A percentile compares a stretch with the other conserved stretches of the same genome.
Evolutionary conservation across 2,888 invertebrate species (phyloP).

Genomic region (Leptinotarsa peninsularis): DNA sequence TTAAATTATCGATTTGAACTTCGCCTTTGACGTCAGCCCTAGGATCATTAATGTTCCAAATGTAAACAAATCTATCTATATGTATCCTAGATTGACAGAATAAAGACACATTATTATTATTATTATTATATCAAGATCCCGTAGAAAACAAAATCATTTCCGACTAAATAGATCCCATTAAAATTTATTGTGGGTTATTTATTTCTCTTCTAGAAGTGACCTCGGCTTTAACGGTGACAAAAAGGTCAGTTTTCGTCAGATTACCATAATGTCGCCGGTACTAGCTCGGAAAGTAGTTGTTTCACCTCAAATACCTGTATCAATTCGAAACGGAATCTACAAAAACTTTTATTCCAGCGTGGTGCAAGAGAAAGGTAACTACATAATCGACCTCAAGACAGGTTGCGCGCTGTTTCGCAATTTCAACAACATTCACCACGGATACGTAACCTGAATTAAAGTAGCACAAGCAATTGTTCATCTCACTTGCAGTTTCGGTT

Average conservation of each 20-base stretch:
- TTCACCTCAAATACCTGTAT: neutral
- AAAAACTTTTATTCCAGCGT: neutral
- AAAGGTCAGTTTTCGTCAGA: neutral
- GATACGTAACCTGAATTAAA: conserved; percentile 49
- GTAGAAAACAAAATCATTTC: too few relatives aligned
- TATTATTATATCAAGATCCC: too few relatives aligned
- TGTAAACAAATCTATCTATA: too few relatives aligned
- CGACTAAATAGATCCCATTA: too few relatives aligned
- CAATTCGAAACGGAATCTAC: conserved; percentile 3
- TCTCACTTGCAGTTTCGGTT: conserved; percentile 39
- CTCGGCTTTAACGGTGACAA: neutral
- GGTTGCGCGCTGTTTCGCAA: conserved; percentile 48
- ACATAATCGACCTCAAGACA: conserved; percentile 55
- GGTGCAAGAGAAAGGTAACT: conserved; percentile 53
- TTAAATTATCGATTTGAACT: too few relatives aligned
- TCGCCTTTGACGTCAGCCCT: too few relatives aligned
- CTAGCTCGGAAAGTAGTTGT: neutral
- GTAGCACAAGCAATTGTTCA: conserved; percentile 42
- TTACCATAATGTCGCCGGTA: neutral
- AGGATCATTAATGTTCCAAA: too few relatives aligned
- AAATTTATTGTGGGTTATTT: too few relatives aligned
- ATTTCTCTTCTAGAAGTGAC: neutral
- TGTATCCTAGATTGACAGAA: too few relatives aligned
- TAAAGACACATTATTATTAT: too few relatives aligned
- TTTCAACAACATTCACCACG: conserved; percentile 42